Percentiles rank a stretch among this genome's conserved stretches.
Conservation (phyloP, 2,113 vertebrate species). For the Hemicordylus capensis region DNA sequence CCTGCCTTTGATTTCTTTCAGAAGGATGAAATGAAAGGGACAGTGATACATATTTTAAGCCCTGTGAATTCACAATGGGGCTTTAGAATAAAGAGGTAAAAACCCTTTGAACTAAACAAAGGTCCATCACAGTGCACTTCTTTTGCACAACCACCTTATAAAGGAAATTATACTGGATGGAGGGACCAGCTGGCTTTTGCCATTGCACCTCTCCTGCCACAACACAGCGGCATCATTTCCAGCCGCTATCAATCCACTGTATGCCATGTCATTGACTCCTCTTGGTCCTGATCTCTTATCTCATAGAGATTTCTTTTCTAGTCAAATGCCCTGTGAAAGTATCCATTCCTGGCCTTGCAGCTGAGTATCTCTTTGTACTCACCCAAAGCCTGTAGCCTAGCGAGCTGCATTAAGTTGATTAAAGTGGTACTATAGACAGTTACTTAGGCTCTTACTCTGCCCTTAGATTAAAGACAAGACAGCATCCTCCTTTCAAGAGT, state of each 20-base stretch:
- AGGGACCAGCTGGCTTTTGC: conserved; percentile 80
- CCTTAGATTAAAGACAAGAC: conserved; percentile 94
- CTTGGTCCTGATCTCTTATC: conserved; percentile 76
- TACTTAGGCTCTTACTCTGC: conserved; percentile 85
- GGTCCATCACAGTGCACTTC: conserved; percentile 87
- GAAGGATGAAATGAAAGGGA: conserved; percentile 96
- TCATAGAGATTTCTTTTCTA: conserved; percentile 72
- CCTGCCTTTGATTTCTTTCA: conserved; percentile 93
- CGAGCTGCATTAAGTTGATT: conserved; percentile 97
- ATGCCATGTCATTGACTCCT: conserved; percentile 71
- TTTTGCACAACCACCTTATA: conserved; percentile 85
- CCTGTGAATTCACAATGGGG: conserved; percentile 93
- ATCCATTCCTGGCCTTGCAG: conserved; percentile 77
- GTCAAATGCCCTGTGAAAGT: conserved; percentile 81
- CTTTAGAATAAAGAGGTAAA: conserved; percentile 95
- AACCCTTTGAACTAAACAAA: conserved; percentile 99
- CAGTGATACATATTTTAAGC: conserved; percentile 99
- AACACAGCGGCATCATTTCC: conserved; percentile 80
- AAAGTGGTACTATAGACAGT: conserved; percentile 87
- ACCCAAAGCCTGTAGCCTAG: conserved; percentile 79
- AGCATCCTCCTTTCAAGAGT: conserved; percentile 77
- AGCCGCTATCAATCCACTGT: conserved; percentile 74
- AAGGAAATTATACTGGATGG: conserved; percentile 78
- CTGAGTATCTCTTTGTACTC: conserved; percentile 91
- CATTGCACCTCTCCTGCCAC: conserved; percentile 76